Evolutionary conservation across 2,888 invertebrate species (phyloP).

Genomic region (Chrysomela aeneicollis): DNA sequence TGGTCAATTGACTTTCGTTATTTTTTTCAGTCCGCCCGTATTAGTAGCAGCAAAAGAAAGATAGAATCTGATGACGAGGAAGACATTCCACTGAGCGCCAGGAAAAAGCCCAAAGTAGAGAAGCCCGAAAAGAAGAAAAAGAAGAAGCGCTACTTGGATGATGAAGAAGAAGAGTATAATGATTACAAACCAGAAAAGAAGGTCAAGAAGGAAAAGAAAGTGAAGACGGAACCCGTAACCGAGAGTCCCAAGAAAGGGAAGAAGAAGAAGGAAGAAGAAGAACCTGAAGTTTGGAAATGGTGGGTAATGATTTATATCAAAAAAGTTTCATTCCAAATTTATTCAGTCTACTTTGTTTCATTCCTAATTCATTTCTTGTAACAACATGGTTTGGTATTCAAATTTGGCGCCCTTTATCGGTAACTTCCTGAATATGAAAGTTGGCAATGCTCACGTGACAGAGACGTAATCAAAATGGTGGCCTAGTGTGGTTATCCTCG

Average conservation of each 20-base stretch:
- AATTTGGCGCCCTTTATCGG: conserved; percentile 2
- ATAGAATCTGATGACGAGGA: conserved; percentile 71
- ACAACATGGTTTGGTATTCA: background rate
- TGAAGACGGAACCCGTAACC: conserved; percentile 46
- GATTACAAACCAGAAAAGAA: conserved; percentile 67
- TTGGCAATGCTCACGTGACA: background rate
- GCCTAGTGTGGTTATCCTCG: background rate
- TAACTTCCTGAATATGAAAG: background rate
- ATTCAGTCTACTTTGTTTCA: too few species aligned
- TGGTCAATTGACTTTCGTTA: background rate
- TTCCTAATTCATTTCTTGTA: too few species aligned
- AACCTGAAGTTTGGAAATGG: conserved; percentile 92
- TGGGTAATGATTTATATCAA: conserved; percentile 60
- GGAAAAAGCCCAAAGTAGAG: conserved; percentile 73
- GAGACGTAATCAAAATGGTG: conserved; percentile 2
- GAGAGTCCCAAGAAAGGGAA: conserved; percentile 69
- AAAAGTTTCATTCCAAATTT: background rate
- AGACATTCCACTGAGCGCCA: conserved; percentile 71
- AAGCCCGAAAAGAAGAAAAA: conserved; percentile 64
- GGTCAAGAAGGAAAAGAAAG: conserved; percentile 51
- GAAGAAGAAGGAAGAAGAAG: conserved; percentile 83
- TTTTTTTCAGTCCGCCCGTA: conserved; percentile 49
- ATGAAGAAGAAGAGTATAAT: conserved; percentile 67
- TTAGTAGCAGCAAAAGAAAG: conserved; percentile 61
- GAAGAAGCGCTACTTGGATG: conserved; percentile 58